These are phyloP conservation scores for Salpingus planirostris DNA, from an alignment of 2,888 invertebrate species.

Conservation along the genomic window DNA sequence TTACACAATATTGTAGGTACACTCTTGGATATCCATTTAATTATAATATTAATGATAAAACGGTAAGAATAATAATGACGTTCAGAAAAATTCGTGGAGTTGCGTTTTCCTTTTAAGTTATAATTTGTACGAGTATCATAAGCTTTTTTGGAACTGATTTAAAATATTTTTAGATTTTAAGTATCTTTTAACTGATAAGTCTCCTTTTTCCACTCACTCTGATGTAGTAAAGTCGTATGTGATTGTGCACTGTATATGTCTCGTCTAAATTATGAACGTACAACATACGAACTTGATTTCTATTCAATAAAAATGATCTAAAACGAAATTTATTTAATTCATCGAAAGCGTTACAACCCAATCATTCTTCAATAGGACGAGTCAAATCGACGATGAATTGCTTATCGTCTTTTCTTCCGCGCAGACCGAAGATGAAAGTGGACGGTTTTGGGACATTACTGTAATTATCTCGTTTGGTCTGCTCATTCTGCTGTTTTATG, in stretches of 20 bases:
- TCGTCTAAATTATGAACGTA: slow-evolving; percentile 18
- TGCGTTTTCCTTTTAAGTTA: too few species aligned
- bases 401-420: slow-evolving; percentile 46
- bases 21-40: too few species aligned
- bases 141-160: slow-evolving; percentile 21
- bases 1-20: too few species aligned
- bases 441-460: slow-evolving; percentile 36
- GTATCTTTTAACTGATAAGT: slow-evolving; percentile 6
- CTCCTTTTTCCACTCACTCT: slow-evolving; percentile 13
- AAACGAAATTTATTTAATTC: not conserved
- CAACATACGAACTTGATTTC: not conserved
- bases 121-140: slow-evolving; percentile 13
- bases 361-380: slow-evolving; percentile 28
- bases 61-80: too few species aligned
- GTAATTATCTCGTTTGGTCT: slow-evolving; percentile 42
- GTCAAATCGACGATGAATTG: slow-evolving; percentile 46
- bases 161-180: slow-evolving; percentile 8
- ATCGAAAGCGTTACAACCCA: too few species aligned
- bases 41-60: not conserved
- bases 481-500: slow-evolving; percentile 39
- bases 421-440: slow-evolving; percentile 50
- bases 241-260: slow-evolving; percentile 25
- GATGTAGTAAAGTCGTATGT: slow-evolving; percentile 16
- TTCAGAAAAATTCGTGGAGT: too few species aligned
- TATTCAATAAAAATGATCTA: not conserved